Base-by-base conservation (phyloP, 2,888 invertebrate species). In the Seladonia tumulorum region DNA sequence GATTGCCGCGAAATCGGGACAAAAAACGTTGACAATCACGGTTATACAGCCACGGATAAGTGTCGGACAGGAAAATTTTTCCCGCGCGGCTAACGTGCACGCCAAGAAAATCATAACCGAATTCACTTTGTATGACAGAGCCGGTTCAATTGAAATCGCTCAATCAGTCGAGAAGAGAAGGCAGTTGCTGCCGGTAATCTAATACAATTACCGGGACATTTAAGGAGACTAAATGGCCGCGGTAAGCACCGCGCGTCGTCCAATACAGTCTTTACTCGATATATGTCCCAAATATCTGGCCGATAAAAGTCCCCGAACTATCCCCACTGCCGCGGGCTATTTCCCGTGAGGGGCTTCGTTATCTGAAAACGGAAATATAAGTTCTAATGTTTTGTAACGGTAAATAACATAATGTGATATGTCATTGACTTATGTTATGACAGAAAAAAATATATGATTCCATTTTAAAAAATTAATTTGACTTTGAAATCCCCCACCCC, bases 81-180 rank as follows among this genome's bases (percentile, higher is more conserved):
- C n/a, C n/a, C 42, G n/a, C 22, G 22, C 14, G 70, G n/a, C 1
- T 1, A 25, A 10, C 42, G 42, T 22, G 42, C 5, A 12, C n/a
- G 70, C 0, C 22, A 70, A 42, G 39, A 83, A 84, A 82, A 63
- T 78, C 75, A 85, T 90, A 84, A 85, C 77, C 89, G 91, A 93
- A 90, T 93, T 93, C 92, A 87, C 90, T 93, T 91, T 91, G 77
- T 88, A 88, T 83, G 83, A 74, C 79, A 57, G n/a, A 89, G 89
- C 90, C 2, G 91, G 93, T 91, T 87, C 91, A 92, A 93, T 92
- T 92, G 92, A 93, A 90, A 93, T 92, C 90, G 90, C 90, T 92
- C 92, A 91, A 93, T 93, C 92, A 92, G 90, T 87, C 78, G 76
- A 76, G 79, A 84, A 81, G 83, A 77, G 80, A 71, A 82, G 81